phyloP scores from a whole-genome alignment of 1,140 invertebrate genomes.

The Drosophila persimilis region DNA sequence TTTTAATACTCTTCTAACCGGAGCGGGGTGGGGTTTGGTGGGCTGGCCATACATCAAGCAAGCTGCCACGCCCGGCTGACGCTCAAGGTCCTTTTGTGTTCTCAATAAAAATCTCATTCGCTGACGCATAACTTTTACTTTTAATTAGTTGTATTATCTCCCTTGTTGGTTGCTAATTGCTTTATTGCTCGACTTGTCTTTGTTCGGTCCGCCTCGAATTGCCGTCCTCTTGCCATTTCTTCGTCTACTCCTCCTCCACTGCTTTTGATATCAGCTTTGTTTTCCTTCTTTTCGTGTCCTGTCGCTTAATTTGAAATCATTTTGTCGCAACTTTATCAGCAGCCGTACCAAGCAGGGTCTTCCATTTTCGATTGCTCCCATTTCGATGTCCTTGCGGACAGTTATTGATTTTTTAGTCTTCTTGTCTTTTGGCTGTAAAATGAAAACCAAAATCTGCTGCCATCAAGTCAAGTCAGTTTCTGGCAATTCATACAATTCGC shows the following conservation, averaged over 20 bases:
- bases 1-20: slow-evolving; percentile 66
- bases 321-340: slow-evolving; percentile 78
- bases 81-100: slow-evolving; percentile 32
- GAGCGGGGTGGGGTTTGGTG: not conserved
- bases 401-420: slow-evolving; percentile 69
- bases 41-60: slow-evolving; percentile 52
- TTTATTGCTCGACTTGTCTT: slow-evolving; percentile 65
- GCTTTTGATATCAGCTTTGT: slow-evolving; percentile 26
- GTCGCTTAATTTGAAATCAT: slow-evolving; percentile 67
- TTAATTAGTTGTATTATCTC: slow-evolving; percentile 81
- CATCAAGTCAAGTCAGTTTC: slow-evolving; percentile 67
- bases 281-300: slow-evolving; percentile 33
- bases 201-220: slow-evolving; percentile 3
- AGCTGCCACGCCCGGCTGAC: slow-evolving; percentile 18
- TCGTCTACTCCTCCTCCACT: not conserved
- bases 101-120: slow-evolving; percentile 80
- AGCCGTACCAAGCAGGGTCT: slow-evolving; percentile 1
- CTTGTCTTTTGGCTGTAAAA: slow-evolving; percentile 58
- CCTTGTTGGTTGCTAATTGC: slow-evolving; percentile 77
- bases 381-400: slow-evolving; percentile 64
- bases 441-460: slow-evolving; percentile 73
- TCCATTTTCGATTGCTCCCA: slow-evolving; percentile 16
- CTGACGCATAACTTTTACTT: slow-evolving; percentile 81
- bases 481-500: slow-evolving; percentile 73
- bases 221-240: slow-evolving; percentile 5